These are phyloP conservation scores for Tryphoninae sp. DNA, from an alignment of 2,888 invertebrate genomes.

Conservation along the genomic window DNA sequence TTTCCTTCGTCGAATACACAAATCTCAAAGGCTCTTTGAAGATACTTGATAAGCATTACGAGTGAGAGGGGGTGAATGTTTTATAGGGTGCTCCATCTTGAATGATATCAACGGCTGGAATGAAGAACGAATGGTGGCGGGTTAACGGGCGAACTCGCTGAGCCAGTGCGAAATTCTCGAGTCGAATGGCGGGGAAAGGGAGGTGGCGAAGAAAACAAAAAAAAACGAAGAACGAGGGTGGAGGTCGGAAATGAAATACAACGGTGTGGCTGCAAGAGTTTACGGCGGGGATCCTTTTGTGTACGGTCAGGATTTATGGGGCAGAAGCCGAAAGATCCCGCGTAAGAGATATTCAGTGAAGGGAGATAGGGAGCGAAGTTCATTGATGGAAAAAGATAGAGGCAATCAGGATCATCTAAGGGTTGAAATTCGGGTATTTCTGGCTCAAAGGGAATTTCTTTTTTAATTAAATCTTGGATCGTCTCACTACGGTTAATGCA, in stretches of 20 bases:
- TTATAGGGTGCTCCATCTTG: constrained; percentile 36
- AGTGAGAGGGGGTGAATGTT: constrained; percentile 32
- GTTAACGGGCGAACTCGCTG: constrained; percentile 11
- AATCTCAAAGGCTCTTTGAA: constrained; percentile 22
- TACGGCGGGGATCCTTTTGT: constrained; percentile 52
- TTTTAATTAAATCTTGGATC: no score
- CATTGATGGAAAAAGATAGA: no score
- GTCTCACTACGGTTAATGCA: no score
- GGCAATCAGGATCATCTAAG: no score
- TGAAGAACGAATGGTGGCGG: constrained; percentile 11
- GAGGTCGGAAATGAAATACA: constrained; percentile 56
- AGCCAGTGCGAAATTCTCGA: constrained; percentile 20
- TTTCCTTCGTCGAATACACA: constrained; percentile 6
- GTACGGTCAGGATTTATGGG: constrained; percentile 62
- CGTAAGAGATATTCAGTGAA: constrained; percentile 62
- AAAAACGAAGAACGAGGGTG: constrained; percentile 21
- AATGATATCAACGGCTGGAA: constrained; percentile 34
- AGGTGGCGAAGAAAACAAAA: constrained; percentile 11
- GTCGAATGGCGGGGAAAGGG: constrained; percentile 7
- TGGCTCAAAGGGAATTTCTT: no score
- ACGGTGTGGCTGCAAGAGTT: constrained; percentile 62
- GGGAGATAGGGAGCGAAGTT: constrained; percentile 23
- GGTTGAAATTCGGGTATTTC: no score
- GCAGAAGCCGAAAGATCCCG: constrained; percentile 53
- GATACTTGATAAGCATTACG: constrained; percentile 31